Percentiles rank a stretch among this genome's conserved stretches.
Evolutionary conservation across 2,113 vertebrate genomes (phyloP).

Genomic region (Phoxinus phoxinus): DNA sequence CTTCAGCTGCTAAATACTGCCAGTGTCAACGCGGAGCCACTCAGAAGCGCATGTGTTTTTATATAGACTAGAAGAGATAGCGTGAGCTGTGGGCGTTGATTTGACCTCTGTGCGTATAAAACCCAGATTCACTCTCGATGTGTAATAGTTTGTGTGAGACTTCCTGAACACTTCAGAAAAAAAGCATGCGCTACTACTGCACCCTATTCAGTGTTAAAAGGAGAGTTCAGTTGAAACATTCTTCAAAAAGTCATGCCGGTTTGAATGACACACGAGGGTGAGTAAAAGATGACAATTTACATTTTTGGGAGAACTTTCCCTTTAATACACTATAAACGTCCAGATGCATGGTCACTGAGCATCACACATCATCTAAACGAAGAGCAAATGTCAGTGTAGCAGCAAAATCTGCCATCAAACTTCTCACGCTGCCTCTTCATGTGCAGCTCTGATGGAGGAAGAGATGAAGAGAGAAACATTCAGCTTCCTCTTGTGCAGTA

Average conservation of each 20-base stretch:
- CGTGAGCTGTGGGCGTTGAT: not conserved
- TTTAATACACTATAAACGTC: not conserved
- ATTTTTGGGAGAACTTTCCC: too few relatives aligned
- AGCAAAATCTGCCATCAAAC: not conserved
- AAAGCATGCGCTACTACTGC: not conserved
- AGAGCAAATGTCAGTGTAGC: not conserved
- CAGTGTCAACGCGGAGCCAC: not conserved
- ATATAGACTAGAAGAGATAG: not conserved
- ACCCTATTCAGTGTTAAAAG: not conserved
- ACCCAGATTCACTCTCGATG: not conserved
- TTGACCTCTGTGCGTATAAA: conserved; percentile 24
- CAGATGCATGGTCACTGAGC: not conserved
- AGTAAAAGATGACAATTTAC: not conserved
- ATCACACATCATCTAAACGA: not conserved
- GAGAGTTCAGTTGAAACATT: not conserved
- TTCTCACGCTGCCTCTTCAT: not conserved
- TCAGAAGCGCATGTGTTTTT: not conserved
- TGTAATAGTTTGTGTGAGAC: not conserved
- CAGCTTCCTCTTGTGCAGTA: conserved; percentile 62
- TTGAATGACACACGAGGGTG: not conserved
- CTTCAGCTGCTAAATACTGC: conserved; percentile 35
- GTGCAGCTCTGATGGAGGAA: not conserved
- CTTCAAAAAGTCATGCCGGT: not conserved
- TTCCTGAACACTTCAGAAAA: not conserved
- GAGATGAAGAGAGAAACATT: conserved; percentile 24